phyloP scores from a whole-genome alignment of 2,888 invertebrate genomes.

The Tetanocera ferruginea region DNA sequence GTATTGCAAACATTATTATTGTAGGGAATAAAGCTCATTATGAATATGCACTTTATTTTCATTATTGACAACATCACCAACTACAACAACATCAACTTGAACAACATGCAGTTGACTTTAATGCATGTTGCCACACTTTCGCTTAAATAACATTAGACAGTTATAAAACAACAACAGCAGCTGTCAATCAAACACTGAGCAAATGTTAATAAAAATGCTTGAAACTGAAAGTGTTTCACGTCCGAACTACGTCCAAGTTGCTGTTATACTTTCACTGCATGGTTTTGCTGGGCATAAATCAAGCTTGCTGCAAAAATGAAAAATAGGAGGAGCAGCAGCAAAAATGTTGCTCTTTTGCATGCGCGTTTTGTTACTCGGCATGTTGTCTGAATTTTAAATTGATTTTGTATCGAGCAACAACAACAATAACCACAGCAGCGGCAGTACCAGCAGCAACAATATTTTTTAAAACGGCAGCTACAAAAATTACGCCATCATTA shows the following conservation, averaged over 20 bases:
- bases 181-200: neutral
- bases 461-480: too few relatives aligned
- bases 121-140: neutral
- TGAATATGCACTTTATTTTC: too few relatives aligned
- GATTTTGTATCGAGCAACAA: constrained; percentile 8
- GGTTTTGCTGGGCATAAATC: neutral
- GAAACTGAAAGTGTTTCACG: neutral
- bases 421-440: neutral
- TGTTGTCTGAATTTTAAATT: constrained; percentile 16
- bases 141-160: constrained; percentile 1
- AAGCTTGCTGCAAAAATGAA: too few relatives aligned
- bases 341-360: neutral
- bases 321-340: too few relatives aligned
- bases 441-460: neutral
- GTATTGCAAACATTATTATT: too few relatives aligned
- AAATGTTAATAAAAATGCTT: neutral
- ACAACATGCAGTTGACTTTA: neutral
- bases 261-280: constrained; percentile 5
- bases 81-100: neutral
- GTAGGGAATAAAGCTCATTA: too few relatives aligned
- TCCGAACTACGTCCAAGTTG: neutral
- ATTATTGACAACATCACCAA: neutral
- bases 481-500: neutral
- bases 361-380: neutral
- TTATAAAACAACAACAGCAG: neutral